Base-by-base conservation (phyloP, 2,888 invertebrate species). In the Oxycera nigricornis region DNA sequence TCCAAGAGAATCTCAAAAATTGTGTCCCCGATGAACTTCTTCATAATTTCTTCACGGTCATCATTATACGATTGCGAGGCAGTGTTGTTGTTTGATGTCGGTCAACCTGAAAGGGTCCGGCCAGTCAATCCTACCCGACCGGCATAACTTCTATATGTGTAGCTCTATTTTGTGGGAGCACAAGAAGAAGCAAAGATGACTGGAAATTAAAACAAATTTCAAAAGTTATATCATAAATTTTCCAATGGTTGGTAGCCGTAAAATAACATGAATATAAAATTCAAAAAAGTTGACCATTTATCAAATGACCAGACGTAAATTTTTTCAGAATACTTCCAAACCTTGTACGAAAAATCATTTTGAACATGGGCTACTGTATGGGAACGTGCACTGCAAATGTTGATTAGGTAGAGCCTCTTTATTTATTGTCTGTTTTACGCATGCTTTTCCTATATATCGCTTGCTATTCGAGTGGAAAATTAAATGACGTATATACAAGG, bases 171-270 rank as follows among this genome's bases (percentile, higher is more conserved):
- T 17, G n/a, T 17, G 31, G 24, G 20, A 31, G 20, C 61, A 30
- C 61, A 31, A 61, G n/a, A 39, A 65, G 22, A 28, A 50, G 24
- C 57, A 17, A 14, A 72, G 72, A 59, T 72, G 72, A 72, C 57
- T 59, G 41, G 46, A 72, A 76, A 76, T 76, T 76, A 76, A 74
- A 72, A 74, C 61, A 72, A 76, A 74, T 74, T 76, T 76, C 74
- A 74, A 76, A 76, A 65, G 74, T 76, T 76, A 70, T 74, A 67
- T 68, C 76, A 76, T 76, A 76, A 76, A 76, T 76, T 72, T 74
- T 67, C 72, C 20, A 65, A 72, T 72, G 74, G 59, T 73, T 73
- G 50, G 61, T 46, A 31, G 61, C 61, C 17, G 39, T 41, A 65
- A 65, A 59, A 30, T 3, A 59, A 65, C 30, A 65, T 30, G 30